phyloP scores from a whole-genome alignment of 1,140 invertebrate genomes.

The Eurosta solidaginis region DNA sequence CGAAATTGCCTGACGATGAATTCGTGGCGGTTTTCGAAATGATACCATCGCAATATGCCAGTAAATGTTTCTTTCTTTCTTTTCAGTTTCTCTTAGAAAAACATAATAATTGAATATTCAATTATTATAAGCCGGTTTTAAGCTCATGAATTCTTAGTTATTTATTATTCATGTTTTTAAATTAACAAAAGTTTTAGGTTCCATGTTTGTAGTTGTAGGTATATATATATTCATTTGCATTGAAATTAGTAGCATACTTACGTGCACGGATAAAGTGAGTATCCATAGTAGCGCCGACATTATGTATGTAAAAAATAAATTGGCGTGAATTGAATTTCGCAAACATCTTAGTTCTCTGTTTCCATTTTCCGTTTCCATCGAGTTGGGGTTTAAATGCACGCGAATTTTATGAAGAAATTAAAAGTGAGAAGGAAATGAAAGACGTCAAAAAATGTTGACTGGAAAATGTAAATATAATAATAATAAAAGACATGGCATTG shows the following conservation, averaged over 20 bases:
- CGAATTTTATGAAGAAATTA: not conserved
- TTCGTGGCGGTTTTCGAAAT: no score
- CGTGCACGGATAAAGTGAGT: constrained; percentile 55
- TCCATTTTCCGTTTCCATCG: not conserved
- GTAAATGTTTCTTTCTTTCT: no score
- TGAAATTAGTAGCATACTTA: constrained; percentile 36
- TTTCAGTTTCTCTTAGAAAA: no score
- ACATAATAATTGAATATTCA: no score
- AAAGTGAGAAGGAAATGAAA: not conserved
- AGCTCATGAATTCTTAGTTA: no score
- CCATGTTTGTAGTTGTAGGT: no score
- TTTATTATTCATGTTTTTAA: no score
- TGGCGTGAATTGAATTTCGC: constrained; percentile 78
- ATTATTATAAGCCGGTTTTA: no score
- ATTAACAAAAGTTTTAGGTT: no score
- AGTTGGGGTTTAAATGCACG: not conserved
- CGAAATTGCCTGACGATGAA: no score
- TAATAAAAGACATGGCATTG: not conserved
- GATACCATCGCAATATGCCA: no score
- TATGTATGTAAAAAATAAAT: constrained; percentile 60
- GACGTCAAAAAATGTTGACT: not conserved
- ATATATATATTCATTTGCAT: no score
- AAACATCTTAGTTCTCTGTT: constrained; percentile 89
- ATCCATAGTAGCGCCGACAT: constrained; percentile 59
- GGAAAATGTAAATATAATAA: not conserved